phyloP scores from a whole-genome alignment of 2,888 invertebrate genomes.

The Lochmaea crataegi region DNA sequence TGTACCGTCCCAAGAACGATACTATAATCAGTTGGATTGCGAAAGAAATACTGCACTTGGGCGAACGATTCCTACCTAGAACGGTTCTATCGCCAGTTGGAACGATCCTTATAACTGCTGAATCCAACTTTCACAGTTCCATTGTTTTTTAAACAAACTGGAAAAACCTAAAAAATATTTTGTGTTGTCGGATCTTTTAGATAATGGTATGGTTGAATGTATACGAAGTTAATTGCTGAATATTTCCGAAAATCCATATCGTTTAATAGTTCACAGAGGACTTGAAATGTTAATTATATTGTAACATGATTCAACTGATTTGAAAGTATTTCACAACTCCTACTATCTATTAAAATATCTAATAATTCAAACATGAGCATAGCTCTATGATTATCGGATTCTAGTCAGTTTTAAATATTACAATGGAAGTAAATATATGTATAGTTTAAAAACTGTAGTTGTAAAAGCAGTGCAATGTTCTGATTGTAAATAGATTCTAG shows the following conservation, averaged over 20 bases:
- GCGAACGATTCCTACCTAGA: no score
- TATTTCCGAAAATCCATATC: not conserved
- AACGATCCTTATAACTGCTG: no score
- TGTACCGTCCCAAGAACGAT: no score
- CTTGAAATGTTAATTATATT: not conserved
- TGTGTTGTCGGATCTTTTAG: no score
- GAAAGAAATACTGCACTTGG: no score
- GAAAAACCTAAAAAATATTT: no score
- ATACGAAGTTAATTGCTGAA: not conserved
- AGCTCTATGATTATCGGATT: slow-evolving; percentile 24
- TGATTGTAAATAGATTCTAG: slow-evolving; percentile 54
- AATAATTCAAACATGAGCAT: not conserved
- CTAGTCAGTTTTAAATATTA: slow-evolving; percentile 46
- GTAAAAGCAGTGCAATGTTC: slow-evolving; percentile 56
- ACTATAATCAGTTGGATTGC: no score
- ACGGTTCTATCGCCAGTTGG: no score
- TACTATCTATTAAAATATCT: not conserved
- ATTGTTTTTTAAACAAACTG: no score
- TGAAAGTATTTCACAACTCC: not conserved
- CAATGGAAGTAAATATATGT: slow-evolving; percentile 3
- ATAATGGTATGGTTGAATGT: no score
- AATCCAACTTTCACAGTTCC: no score
- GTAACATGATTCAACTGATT: not conserved
- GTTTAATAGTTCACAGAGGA: not conserved
- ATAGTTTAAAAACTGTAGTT: slow-evolving; percentile 38